Base-by-base conservation (phyloP, 2,888 invertebrate genomes). In the Balanococcus diminutus region DNA sequence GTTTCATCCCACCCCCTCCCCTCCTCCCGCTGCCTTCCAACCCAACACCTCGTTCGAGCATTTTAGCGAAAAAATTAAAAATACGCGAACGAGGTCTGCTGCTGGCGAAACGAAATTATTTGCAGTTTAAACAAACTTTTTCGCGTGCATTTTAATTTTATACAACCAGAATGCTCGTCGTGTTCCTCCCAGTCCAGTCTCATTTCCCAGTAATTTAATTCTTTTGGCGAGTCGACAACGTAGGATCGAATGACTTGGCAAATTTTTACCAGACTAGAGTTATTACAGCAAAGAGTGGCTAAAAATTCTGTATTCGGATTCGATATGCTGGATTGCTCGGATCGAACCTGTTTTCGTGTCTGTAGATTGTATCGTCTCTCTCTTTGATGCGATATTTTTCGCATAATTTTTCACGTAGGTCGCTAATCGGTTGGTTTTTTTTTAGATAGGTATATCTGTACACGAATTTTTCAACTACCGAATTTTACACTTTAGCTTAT, bases 401-500 rank as follows among this genome's bases (percentile, higher is more conserved):
- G 42, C 42, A 42, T 42, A 56, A 56, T 56, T 56, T 25, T 72
- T 28, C 31, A 72, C 25, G 28, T 72, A 72, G 25, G 25, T 25
- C 22, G 72, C 9, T 56, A 56, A 22, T 72, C 72, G 72, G 28
- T 3, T 11, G 42, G 42, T 42, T 8, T 36, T 36, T 36, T 36
- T 36, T 3, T 36, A 5, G 36, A 5, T 36, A 36, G 56, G 19
- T 61, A 4, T 42, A 72, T 72, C 28, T 16, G 16, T 31, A 28
- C 72, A 28, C 5, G 72, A 72, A 72, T 72, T 72, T 72, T 72
- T 72, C 72, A 72, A 72, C 72, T 72, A 72, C 72, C 14, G 72
- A 72, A 72, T 1, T 72, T 16, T 42, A 16, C 25, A 25, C 8
- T 16, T 31, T 5, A 14, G n/a, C n/a, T n/a, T n/a, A n/a, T n/a